Conservation (phyloP, 2,888 invertebrate species). For the Hirudinaria manillensis region DNA sequence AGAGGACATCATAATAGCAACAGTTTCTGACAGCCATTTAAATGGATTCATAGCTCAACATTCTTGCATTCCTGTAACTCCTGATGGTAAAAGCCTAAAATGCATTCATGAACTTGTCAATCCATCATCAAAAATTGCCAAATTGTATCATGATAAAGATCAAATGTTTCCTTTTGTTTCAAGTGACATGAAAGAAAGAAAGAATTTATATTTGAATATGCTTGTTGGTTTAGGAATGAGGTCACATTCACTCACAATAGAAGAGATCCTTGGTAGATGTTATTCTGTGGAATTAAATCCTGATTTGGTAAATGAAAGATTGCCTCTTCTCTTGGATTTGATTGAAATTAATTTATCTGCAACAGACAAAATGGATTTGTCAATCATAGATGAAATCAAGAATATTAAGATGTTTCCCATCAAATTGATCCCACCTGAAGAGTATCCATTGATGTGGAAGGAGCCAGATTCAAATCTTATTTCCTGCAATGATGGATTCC, state of each 20-base stretch:
- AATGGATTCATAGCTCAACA: conserved; percentile 37
- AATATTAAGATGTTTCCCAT: conserved; percentile 20
- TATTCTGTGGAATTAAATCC: conserved; percentile 2
- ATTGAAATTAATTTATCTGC: background rate
- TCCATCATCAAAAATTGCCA: conserved; percentile 37
- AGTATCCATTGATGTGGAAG: conserved; percentile 24
- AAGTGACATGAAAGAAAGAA: conserved; percentile 5
- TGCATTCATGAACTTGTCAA: conserved; percentile 40
- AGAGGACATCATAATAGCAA: conserved; percentile 38
- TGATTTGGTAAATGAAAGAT: background rate
- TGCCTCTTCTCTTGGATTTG: conserved; percentile 7
- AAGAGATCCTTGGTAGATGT: conserved; percentile 32
- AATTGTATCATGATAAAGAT: conserved; percentile 40
- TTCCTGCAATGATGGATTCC: conserved; percentile 20
- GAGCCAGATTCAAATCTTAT: background rate
- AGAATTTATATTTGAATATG: background rate
- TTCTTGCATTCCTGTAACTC: conserved; percentile 42
- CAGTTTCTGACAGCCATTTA: conserved; percentile 41
- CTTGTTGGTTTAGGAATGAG: background rate
- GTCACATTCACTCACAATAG: conserved; percentile 9
- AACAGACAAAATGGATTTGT: no score
- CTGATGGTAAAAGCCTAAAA: conserved; percentile 37
- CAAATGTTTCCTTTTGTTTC: conserved; percentile 40
- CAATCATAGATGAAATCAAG: background rate
- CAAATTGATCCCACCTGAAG: conserved; percentile 7